These are phyloP conservation scores for Aplodontia rufa DNA, from an alignment of 2,113 vertebrate species.

Conservation along the genomic window DNA sequence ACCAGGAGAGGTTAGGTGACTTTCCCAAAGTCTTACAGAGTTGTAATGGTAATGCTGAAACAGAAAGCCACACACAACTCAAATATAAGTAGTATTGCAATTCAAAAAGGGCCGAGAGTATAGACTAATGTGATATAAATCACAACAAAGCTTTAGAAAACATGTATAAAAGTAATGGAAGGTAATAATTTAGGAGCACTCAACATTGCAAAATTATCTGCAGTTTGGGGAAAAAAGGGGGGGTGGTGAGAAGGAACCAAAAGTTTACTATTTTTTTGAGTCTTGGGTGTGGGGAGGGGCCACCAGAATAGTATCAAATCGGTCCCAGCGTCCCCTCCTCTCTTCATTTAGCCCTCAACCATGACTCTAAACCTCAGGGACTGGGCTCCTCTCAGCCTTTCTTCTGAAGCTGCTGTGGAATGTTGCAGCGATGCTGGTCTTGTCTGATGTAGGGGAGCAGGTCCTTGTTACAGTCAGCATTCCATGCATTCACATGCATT, in stretches of 20 bases:
- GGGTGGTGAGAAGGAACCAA: not conserved
- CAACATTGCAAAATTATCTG: not conserved
- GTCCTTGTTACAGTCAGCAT: not conserved
- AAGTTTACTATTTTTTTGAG: not conserved
- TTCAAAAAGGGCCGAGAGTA: not conserved
- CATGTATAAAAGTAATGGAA: not conserved
- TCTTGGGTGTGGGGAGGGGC: not conserved
- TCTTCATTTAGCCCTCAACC: not conserved
- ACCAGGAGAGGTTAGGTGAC: not conserved
- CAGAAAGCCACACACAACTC: not conserved
- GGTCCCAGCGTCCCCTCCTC: not conserved
- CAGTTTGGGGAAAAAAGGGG: not conserved
- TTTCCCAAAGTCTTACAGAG: not conserved
- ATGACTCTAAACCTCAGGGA: not conserved
- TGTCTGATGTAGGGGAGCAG: not conserved
- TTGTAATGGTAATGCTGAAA: not conserved
- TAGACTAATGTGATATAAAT: not conserved
- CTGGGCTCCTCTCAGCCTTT: not conserved
- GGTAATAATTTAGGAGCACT: not conserved
- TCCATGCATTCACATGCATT: too few species aligned
- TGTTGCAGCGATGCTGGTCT: not conserved
- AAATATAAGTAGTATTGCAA: not conserved
- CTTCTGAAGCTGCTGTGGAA: not conserved
- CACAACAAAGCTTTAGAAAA: constrained; percentile 5
- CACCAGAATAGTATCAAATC: not conserved